Conservation (phyloP, 2,797 vertebrate species). For the Poecilia velifera region DNA sequence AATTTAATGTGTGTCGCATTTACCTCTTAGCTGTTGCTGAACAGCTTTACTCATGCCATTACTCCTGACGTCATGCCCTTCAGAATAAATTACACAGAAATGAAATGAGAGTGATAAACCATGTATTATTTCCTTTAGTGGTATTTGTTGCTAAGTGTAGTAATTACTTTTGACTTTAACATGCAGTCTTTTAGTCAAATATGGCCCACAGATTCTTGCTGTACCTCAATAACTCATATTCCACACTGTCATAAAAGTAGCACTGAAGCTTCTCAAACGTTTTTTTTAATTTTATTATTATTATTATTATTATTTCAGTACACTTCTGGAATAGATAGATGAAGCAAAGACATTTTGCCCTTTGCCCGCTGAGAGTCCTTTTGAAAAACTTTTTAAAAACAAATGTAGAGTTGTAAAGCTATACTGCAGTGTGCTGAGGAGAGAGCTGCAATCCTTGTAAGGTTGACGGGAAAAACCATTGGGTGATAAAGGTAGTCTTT, state of each 20-base stretch:
- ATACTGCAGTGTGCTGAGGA: constrained; percentile 35
- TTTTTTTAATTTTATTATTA: neutral
- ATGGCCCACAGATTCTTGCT: neutral
- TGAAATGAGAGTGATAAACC: neutral
- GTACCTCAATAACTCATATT: constrained; percentile 21
- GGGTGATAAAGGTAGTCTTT: constrained; percentile 64
- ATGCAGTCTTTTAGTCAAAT: constrained; percentile 7
- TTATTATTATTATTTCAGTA: neutral
- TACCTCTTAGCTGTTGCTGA: neutral
- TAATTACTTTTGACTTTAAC: constrained; percentile 28
- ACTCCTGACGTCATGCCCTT: neutral
- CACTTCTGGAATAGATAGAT: constrained; percentile 48
- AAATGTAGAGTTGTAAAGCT: constrained; percentile 33
- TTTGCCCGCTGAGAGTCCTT: constrained; percentile 23
- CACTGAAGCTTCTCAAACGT: neutral
- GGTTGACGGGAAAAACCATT: constrained; percentile 57
- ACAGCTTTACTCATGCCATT: neutral
- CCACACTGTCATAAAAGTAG: neutral
- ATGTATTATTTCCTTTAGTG: constrained; percentile 8
- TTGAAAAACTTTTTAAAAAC: constrained; percentile 33
- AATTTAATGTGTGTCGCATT: neutral
- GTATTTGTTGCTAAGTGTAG: constrained; percentile 4
- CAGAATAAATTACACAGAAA: neutral
- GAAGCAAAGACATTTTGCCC: constrained; percentile 37
- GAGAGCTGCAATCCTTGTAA: constrained; percentile 51